A percentile compares a stretch with the other conserved stretches of the same genome.
phyloP scores from a whole-genome alignment of 2,797 vertebrate genomes.

The Lemur catta region DNA sequence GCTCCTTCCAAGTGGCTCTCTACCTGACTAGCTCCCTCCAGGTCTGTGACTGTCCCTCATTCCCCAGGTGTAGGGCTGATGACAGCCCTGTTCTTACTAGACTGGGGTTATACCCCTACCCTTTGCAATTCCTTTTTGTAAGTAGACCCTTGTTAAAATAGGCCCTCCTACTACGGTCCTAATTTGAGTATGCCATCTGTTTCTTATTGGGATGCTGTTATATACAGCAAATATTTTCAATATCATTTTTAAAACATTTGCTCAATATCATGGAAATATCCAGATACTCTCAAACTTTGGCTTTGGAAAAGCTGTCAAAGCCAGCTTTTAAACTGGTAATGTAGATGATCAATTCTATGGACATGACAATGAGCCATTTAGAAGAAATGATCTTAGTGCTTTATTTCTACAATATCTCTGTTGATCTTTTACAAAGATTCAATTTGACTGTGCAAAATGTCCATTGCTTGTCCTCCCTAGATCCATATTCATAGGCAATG shows the following conservation, averaged over 20 bases:
- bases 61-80: not conserved
- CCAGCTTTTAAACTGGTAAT: not conserved
- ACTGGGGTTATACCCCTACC: not conserved
- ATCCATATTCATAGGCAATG: not conserved
- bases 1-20: not conserved
- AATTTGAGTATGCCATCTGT: not conserved
- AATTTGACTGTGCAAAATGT: not conserved
- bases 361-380: not conserved
- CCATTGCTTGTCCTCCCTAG: not conserved
- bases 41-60: not conserved
- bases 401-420: not conserved
- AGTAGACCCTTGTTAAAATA: not conserved
- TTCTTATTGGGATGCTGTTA: not conserved
- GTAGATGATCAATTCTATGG: not conserved
- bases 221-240: not conserved
- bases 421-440: not conserved
- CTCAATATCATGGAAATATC: not conserved
- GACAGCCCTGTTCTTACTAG: not conserved
- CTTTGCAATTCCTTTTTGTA: not conserved
- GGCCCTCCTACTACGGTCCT: not conserved
- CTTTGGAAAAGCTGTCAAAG: not conserved
- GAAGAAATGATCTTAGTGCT: not conserved
- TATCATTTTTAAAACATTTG: not conserved
- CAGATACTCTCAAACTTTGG: not conserved
- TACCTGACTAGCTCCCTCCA: not conserved